phyloP scores from a whole-genome alignment of 2,888 invertebrate species.

The Hemaris fuciformis region DNA sequence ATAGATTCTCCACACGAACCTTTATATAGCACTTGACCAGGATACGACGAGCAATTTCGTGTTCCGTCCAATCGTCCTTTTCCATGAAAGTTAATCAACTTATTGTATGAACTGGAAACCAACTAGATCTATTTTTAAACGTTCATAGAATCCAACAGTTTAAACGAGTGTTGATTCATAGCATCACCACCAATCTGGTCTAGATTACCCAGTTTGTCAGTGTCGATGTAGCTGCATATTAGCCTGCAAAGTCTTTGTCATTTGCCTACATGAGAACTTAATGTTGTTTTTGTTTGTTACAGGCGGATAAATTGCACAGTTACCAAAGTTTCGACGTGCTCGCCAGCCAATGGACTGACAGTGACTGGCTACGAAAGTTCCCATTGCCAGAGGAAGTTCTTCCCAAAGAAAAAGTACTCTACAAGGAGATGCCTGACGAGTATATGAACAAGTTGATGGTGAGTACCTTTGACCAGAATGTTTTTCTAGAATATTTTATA shows the following conservation, averaged over 20 bases:
- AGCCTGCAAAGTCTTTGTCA: neutral
- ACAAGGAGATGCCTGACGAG: constrained; percentile 46
- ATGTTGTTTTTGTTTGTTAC: constrained; percentile 46
- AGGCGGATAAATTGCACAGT: constrained; percentile 59
- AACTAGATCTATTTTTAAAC: constrained; percentile 60
- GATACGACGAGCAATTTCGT: constrained; percentile 46
- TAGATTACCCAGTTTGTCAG: neutral
- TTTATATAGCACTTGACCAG: constrained; percentile 23
- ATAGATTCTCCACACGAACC: neutral
- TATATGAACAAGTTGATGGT: constrained; percentile 59
- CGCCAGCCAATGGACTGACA: constrained; percentile 44
- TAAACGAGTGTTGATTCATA: constrained; percentile 36
- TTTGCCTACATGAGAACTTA: constrained; percentile 18
- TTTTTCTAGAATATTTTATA: neutral
- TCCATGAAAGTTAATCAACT: constrained; percentile 67
- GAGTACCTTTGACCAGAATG: constrained; percentile 25
- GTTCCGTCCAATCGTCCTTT: constrained; percentile 49
- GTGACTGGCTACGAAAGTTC: constrained; percentile 58
- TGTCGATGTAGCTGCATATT: neutral
- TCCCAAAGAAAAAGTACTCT: constrained; percentile 55
- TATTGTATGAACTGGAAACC: constrained; percentile 25
- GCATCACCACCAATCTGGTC: neutral
- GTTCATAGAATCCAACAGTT: constrained; percentile 58
- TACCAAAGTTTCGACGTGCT: constrained; percentile 49
- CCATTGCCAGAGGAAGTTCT: constrained; percentile 54